Conservation (phyloP, 2,888 invertebrate genomes). For the Acrocera orbiculus region DNA sequence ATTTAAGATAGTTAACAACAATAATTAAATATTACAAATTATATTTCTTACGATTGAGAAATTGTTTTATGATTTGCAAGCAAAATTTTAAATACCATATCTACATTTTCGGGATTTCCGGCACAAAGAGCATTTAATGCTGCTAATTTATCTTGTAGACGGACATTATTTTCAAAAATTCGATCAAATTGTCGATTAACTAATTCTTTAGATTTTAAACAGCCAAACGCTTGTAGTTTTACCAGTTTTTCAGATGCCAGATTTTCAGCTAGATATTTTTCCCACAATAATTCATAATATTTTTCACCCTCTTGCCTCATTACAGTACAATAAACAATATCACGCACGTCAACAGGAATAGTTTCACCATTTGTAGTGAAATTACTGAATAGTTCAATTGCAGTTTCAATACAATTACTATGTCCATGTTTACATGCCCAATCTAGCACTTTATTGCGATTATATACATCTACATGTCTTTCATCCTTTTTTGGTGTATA, state of each 20-base stretch:
- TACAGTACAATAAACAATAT: constrained; percentile 51
- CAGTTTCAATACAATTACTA: constrained; percentile 4
- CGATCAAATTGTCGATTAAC: constrained; percentile 33
- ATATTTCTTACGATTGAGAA: constrained; percentile 20
- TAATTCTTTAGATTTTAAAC: constrained; percentile 37
- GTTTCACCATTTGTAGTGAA: not conserved
- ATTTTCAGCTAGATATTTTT: constrained; percentile 36
- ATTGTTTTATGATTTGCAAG: constrained; percentile 16
- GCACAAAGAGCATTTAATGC: constrained; percentile 31
- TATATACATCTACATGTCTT: constrained; percentile 4
- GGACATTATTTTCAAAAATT: constrained; percentile 25
- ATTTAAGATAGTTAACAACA: too few species aligned
- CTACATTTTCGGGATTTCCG: constrained; percentile 27
- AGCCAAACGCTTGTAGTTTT: constrained; percentile 47
- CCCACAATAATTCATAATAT: constrained; percentile 46
- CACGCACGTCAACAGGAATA: constrained; percentile 39
- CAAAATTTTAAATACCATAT: constrained; percentile 32
- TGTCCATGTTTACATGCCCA: constrained; percentile 8
- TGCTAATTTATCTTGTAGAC: constrained; percentile 13
- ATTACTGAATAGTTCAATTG: not conserved
- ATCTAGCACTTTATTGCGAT: constrained; percentile 5
- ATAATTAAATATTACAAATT: too few species aligned
- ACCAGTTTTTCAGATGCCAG: constrained; percentile 47
- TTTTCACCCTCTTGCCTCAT: constrained; percentile 38
- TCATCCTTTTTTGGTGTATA: not conserved